These are phyloP conservation scores for Anagyrus pseudococci DNA, from an alignment of 2,888 invertebrate species.

Conservation along the genomic window DNA sequence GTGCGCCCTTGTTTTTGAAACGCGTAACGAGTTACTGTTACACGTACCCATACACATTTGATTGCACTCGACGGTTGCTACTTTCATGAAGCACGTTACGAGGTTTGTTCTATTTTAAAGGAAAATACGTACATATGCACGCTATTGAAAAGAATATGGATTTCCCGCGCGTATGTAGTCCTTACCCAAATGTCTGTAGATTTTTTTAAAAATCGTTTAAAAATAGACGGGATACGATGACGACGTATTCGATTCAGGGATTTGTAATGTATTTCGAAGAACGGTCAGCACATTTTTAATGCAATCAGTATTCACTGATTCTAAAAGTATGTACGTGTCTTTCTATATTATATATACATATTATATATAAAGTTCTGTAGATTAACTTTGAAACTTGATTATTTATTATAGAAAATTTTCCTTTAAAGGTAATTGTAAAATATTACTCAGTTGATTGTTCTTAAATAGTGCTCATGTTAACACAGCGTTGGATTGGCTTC, in stretches of 20 bases:
- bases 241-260: no score
- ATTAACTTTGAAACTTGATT: conserved; percentile 24
- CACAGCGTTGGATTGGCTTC: conserved; percentile 11
- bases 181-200: no score
- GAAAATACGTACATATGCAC: not conserved
- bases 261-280: conserved; percentile 26
- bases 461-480: conserved; percentile 36
- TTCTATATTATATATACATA: not conserved
- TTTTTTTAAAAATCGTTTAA: no score
- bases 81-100: conserved; percentile 13
- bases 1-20: conserved; percentile 79
- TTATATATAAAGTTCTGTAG: conserved; percentile 8
- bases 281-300: conserved; percentile 13
- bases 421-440: conserved; percentile 4
- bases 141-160: not conserved
- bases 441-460: conserved; percentile 14
- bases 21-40: conserved; percentile 74
- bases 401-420: conserved; percentile 26
- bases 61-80: conserved; percentile 53
- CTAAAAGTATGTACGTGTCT: not conserved
- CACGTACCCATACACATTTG: conserved; percentile 87
- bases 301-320: conserved; percentile 28
- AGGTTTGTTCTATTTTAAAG: conserved; percentile 36
- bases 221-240: no score
- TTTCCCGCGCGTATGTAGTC: not conserved